phyloP scores from a whole-genome alignment of 2,888 invertebrate genomes.

The Galerucella calmariensis region DNA sequence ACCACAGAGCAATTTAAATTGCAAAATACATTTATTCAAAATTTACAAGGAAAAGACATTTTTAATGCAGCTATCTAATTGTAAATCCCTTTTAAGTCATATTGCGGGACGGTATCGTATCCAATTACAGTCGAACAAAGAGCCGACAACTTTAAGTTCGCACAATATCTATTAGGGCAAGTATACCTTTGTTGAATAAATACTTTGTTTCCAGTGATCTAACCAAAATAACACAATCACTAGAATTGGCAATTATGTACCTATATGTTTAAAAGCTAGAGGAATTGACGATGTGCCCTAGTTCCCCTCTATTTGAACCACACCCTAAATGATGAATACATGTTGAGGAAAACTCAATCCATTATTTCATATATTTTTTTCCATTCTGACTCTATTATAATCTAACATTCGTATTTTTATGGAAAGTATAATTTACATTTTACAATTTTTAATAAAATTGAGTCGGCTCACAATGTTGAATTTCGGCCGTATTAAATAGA shows the following conservation, averaged over 20 bases:
- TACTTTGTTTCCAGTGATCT: too few species aligned
- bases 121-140: too few species aligned
- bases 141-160: too few species aligned
- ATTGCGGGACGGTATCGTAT: too few species aligned
- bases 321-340: conserved; percentile 55
- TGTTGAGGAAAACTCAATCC: conserved; percentile 51
- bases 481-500: not conserved
- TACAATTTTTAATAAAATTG: conserved; percentile 23
- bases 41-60: too few species aligned
- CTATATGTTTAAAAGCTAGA: not conserved
- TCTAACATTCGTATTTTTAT: conserved; percentile 22
- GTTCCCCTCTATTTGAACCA: conserved; percentile 42
- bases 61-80: too few species aligned
- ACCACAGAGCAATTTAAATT: too few species aligned
- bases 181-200: too few species aligned
- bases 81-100: too few species aligned
- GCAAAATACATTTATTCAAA: too few species aligned
- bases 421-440: conserved; percentile 24
- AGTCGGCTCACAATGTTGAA: not conserved
- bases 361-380: conserved; percentile 44
- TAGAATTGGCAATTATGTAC: not conserved
- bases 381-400: conserved; percentile 30
- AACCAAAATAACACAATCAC: too few species aligned
- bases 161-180: too few species aligned
- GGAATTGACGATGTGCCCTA: conserved; percentile 20